Percentiles rank a stretch among this genome's conserved stretches.
phyloP scores from a whole-genome alignment of 2,888 invertebrate genomes.

The Belgica antarctica region DNA sequence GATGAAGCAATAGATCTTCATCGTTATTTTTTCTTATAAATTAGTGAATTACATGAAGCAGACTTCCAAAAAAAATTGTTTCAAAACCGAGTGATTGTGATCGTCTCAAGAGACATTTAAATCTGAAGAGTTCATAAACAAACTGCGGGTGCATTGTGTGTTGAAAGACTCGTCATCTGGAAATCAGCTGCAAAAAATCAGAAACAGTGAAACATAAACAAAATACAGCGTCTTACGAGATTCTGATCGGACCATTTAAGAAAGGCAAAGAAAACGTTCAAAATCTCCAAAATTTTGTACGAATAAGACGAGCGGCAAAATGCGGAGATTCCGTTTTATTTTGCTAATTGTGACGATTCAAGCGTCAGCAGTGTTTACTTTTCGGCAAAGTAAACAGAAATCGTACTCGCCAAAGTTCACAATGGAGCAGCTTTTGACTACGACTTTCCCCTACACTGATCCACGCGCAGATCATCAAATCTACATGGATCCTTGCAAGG shows the following conservation, averaged over 20 bases:
- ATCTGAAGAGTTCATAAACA: too few species aligned
- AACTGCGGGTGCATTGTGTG: conserved; percentile 20
- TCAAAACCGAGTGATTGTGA: too few species aligned
- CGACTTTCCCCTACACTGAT: conserved; percentile 26
- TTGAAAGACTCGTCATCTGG: neutral
- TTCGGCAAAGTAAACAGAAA: neutral
- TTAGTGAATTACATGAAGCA: neutral
- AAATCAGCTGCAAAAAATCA: conserved; percentile 22
- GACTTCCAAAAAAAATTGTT: neutral
- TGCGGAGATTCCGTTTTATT: conserved; percentile 6
- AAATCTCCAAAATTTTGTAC: neutral
- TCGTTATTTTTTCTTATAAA: neutral
- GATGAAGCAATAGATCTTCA: neutral
- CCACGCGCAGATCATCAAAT: neutral
- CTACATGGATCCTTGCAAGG: conserved; percentile 37
- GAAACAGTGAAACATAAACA: conserved; percentile 7
- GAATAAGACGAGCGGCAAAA: neutral
- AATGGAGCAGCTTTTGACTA: conserved; percentile 22
- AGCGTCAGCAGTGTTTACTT: too few species aligned
- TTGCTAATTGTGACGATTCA: neutral
- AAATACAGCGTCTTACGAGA: neutral
- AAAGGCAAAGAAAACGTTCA: too few species aligned
- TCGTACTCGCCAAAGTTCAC: conserved; percentile 1
- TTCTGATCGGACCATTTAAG: neutral
- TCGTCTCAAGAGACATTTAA: too few species aligned